These are phyloP conservation scores for Arvicanthis niloticus DNA, from an alignment of 2,113 vertebrate genomes.

Conservation along the genomic window DNA sequence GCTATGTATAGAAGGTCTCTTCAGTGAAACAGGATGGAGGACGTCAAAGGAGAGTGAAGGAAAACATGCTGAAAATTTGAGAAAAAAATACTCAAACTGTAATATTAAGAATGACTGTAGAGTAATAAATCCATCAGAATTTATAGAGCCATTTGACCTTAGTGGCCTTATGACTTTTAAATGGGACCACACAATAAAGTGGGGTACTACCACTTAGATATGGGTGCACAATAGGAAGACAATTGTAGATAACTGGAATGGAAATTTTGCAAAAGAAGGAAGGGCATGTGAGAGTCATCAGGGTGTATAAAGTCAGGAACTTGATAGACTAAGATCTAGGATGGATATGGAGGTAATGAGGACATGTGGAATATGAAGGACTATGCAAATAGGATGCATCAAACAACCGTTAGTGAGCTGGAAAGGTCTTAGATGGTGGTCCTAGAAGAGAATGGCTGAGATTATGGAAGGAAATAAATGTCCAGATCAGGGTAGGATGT, in stretches of 20 bases:
- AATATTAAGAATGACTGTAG: neutral
- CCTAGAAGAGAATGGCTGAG: neutral
- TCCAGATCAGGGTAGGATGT: neutral
- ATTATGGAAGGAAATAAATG: neutral
- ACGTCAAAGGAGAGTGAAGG: neutral
- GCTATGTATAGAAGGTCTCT: neutral
- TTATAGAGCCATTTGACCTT: neutral
- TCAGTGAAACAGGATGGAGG: neutral
- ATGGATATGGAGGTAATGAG: neutral
- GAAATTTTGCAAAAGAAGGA: slow-evolving; percentile 29
- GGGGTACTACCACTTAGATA: neutral
- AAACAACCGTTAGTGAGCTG: neutral
- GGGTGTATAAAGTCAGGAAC: neutral
- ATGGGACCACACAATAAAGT: neutral
- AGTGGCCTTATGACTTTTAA: slow-evolving; percentile 23
- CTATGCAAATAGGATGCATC: neutral
- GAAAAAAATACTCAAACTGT: neutral
- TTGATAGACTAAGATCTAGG: neutral
- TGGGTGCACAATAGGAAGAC: neutral
- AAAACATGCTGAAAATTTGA: neutral
- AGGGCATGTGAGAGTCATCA: neutral
- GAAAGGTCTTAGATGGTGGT: neutral
- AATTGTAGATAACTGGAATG: neutral
- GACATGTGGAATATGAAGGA: neutral
- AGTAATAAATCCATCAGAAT: neutral